Evolutionary conservation across 2,113 vertebrate genomes (phyloP), one percentile per base, ranked within the genome.

Genomic region (Lethenteron camtschaticum): DNA sequence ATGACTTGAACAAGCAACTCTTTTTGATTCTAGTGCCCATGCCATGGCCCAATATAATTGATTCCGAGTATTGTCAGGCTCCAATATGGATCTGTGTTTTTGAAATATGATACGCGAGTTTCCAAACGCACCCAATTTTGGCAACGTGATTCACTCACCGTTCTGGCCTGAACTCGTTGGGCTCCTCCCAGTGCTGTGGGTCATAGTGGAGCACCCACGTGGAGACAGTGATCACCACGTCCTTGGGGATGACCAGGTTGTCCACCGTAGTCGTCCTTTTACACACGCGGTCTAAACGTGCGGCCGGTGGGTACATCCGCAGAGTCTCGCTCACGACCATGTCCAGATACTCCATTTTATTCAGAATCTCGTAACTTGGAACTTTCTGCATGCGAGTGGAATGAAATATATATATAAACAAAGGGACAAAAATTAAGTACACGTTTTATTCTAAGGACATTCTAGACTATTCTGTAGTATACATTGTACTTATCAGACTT

Each of bases 81-180:
- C 41, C 41, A 41, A 6, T 41, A 41, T 41, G 41, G 41, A 41
- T 41, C 41, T 41, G 1, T 41, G 41, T 41, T 41, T 41, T 41
- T 41, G 41, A 41, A 41, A 41, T 41, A 41, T 41, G 41, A 41
- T 41, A 41, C 41, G 41, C 41, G 41, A 41, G 41, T 41, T 41
- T 41, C 41, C 41, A 90, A 83, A 77, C 89, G 86, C 9, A 87
- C 80, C 73, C 83, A 76, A 8, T 73, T 78, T 85, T 90, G 71
- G 14, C 69, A 72, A 60, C 9, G 73, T 56, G 74, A 74, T 69
- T 41, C 75, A 7, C 9, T 72, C 41, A 81, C 80, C 80, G 78
- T 72, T 80, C 79, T 68, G 79, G 80, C 18, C 75, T 76, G 70
- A 81, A 81, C 56, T 16, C 56, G 0, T 81, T 78, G n/a, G 80